Evolutionary conservation across 2,888 invertebrate genomes (phyloP).

Genomic region (Tinea pellionella): DNA sequence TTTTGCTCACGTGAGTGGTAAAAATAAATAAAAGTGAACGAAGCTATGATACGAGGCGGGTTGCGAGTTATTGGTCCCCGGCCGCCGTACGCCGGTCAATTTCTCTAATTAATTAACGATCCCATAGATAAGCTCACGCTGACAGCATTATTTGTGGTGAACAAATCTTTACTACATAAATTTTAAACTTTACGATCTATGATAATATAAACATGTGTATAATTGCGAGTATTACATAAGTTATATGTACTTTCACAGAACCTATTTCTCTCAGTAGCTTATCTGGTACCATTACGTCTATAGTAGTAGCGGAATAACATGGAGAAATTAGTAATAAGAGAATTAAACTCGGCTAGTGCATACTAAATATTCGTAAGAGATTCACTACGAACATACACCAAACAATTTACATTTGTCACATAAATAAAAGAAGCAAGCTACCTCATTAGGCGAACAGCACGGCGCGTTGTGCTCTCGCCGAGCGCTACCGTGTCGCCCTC

Average conservation of each 20-base stretch:
- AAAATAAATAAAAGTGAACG: conserved; percentile 61
- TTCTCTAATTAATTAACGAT: conserved; percentile 71
- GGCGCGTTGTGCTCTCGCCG: conserved; percentile 13
- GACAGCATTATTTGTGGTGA: conserved; percentile 69
- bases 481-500: conserved; percentile 32
- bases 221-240: not conserved
- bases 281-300: not conserved
- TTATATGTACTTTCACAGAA: not conserved
- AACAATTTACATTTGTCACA: conserved; percentile 60
- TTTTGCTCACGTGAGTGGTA: conserved; percentile 66
- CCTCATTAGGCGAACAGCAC: conserved; percentile 49
- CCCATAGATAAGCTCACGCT: conserved; percentile 62
- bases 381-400: conserved; percentile 30
- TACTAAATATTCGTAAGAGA: conserved; percentile 52
- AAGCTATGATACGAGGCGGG: conserved; percentile 65
- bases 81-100: conserved; percentile 62
- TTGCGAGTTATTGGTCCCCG: conserved; percentile 67
- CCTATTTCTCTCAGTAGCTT: not conserved
- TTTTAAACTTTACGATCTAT: conserved; percentile 61
- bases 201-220: conserved; percentile 11
- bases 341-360: conserved; percentile 12
- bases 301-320: not conserved
- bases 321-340: not conserved
- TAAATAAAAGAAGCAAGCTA: conserved; percentile 58
- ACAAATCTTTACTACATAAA: conserved; percentile 67